Conservation (phyloP, 2,113 vertebrate genomes). For the Sebastes schlegelii region DNA sequence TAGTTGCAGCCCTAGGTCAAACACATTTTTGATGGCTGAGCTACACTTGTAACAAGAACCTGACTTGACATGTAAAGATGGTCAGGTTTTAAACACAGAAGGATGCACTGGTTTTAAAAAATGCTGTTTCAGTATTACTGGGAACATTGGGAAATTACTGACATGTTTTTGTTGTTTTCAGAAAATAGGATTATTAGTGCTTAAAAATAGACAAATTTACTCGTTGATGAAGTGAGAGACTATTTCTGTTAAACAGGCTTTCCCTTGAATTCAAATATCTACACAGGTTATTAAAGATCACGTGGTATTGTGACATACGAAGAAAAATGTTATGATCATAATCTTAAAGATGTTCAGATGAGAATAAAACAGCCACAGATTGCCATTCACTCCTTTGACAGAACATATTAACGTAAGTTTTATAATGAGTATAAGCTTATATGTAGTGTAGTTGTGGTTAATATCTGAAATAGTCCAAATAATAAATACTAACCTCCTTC, state of each 20-base stretch:
- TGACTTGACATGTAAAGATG: neutral
- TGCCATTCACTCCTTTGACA: neutral
- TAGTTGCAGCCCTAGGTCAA: too few relatives aligned
- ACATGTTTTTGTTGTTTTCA: conserved; percentile 1
- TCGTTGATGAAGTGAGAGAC: too few relatives aligned
- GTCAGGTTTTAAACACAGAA: neutral
- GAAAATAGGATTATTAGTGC: neutral
- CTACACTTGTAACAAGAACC: neutral
- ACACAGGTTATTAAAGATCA: neutral
- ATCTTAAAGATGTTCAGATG: neutral
- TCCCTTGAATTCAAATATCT: neutral
- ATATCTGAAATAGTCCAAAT: neutral
- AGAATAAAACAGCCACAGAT: neutral
- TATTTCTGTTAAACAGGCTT: neutral
- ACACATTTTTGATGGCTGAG: neutral
- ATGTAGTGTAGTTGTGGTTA: neutral
- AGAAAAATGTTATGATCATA: neutral
- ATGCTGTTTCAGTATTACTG: neutral
- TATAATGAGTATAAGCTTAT: neutral
- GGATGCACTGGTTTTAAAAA: neutral
- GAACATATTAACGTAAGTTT: neutral
- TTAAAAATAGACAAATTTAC: neutral
- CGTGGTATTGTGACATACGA: neutral
- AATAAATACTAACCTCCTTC: neutral
- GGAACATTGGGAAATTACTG: neutral